Conservation (phyloP, 2,888 invertebrate genomes). For the Meteorus cinctellus region DNA sequence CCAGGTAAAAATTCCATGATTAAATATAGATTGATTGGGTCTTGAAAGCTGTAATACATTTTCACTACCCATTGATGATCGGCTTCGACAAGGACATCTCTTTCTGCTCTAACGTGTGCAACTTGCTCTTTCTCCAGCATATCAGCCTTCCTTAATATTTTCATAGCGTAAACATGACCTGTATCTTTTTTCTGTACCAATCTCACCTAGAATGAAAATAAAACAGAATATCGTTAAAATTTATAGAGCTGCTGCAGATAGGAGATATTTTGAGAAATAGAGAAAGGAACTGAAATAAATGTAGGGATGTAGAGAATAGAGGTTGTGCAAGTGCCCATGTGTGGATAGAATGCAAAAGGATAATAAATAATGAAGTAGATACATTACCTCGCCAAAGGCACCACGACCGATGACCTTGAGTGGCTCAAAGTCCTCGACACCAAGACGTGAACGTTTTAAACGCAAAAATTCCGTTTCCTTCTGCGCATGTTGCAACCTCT, state of each 20-base stretch:
- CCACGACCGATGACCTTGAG: conserved; percentile 97
- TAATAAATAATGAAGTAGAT: conserved; percentile 35
- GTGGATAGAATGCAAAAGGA: conserved; percentile 12
- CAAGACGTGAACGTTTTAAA: conserved; percentile 94
- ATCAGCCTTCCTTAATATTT: conserved; percentile 98
- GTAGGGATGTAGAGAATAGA: conserved; percentile 32
- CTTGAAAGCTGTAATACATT: conserved; percentile 99
- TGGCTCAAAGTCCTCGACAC: conserved; percentile 98
- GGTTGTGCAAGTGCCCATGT: conserved; percentile 22
- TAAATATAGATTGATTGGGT: conserved; percentile 97
- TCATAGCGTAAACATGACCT: conserved; percentile 99
- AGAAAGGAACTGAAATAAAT: conserved; percentile 6
- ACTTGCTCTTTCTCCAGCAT: conserved; percentile 99
- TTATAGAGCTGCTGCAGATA: conserved; percentile 1
- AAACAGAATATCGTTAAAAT: conserved; percentile 12
- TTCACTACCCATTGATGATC: conserved; percentile 99
- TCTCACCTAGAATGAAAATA: conserved; percentile 79
- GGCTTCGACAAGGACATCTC: conserved; percentile 98
- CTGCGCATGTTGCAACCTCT: conserved; percentile 95
- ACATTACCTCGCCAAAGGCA: conserved; percentile 86
- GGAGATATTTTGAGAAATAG: conserved; percentile 22
- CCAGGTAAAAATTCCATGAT: conserved; percentile 99
- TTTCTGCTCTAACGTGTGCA: conserved; percentile 97
- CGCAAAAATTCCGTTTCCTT: conserved; percentile 99
- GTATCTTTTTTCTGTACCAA: conserved; percentile 99